A percentile compares a stretch with the other conserved stretches of the same genome.
Evolutionary conservation across 2,888 invertebrate genomes (phyloP).

Genomic region (Tenthredo distinguenda): DNA sequence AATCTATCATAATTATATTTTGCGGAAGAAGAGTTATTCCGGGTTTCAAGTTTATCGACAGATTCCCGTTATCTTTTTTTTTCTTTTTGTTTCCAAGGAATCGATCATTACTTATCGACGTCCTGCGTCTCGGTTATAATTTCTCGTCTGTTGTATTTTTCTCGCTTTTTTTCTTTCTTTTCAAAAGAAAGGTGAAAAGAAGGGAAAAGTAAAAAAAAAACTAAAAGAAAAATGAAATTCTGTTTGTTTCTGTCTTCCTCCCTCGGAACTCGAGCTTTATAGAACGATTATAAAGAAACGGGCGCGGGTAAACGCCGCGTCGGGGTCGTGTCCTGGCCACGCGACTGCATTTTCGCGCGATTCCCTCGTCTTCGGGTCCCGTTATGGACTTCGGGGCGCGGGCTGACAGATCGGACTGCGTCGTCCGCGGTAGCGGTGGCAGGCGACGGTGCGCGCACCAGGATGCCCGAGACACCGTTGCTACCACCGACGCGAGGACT

Average conservation of each 20-base stretch:
- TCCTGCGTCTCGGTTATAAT: neutral
- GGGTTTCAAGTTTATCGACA: neutral
- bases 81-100: neutral
- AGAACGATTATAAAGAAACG: neutral
- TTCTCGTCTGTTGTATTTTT: neutral
- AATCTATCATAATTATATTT: neutral
- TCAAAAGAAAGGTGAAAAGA: neutral
- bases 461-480: slow-evolving; percentile 42
- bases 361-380: neutral
- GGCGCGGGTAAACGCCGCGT: slow-evolving; percentile 19
- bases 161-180: neutral
- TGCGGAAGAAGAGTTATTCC: neutral
- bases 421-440: slow-evolving; percentile 60
- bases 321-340: slow-evolving; percentile 25
- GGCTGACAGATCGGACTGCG: slow-evolving; percentile 52
- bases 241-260: neutral
- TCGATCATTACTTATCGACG: neutral
- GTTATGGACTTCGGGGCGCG: slow-evolving; percentile 56
- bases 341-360: slow-evolving; percentile 35
- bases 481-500: slow-evolving; percentile 43
- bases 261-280: neutral
- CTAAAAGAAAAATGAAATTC: neutral
- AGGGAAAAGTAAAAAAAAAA: neutral
- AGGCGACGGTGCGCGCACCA: slow-evolving; percentile 43
- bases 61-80: neutral